A percentile compares a stretch with the other conserved stretches of the same genome.
Conservation (phyloP, 2,797 vertebrate species). For the Brachymystax lenok region DNA sequence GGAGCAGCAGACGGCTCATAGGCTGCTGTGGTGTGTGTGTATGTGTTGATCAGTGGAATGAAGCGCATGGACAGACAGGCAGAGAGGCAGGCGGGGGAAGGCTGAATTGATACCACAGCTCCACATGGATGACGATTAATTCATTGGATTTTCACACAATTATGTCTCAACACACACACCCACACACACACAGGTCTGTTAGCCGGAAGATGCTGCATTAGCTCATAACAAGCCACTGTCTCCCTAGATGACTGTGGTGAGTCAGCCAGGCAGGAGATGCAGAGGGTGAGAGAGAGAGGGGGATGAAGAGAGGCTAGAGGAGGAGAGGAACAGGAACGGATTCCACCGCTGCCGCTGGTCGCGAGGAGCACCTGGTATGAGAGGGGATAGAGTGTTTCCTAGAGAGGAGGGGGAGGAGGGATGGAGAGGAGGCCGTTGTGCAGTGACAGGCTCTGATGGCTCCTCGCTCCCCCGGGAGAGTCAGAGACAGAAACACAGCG, state of each 20-base stretch:
- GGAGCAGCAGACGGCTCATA: constrained; percentile 42
- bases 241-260: constrained; percentile 66
- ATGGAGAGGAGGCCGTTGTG: constrained; percentile 50
- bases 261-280: constrained; percentile 43
- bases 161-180: constrained; percentile 8
- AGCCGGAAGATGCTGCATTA: constrained; percentile 62
- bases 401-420: not conserved
- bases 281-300: constrained; percentile 49
- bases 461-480: constrained; percentile 60
- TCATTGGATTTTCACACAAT: constrained; percentile 1
- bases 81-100: not conserved
- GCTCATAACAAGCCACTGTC: constrained; percentile 63
- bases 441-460: constrained; percentile 71
- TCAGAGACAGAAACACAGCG: constrained; percentile 63
- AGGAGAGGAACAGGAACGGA: constrained; percentile 40
- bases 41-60: constrained; percentile 24
- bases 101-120: not conserved
- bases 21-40: constrained; percentile 41
- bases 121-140: constrained; percentile 3
- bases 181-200: constrained; percentile 29
- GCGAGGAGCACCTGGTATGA: constrained; percentile 46
- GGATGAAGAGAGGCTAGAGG: constrained; percentile 22
- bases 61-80: constrained; percentile 6
- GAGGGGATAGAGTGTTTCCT: not conserved
- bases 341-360: constrained; percentile 42